phyloP scores from a whole-genome alignment of 2,113 vertebrate species.

The Gobiocypris rarus region DNA sequence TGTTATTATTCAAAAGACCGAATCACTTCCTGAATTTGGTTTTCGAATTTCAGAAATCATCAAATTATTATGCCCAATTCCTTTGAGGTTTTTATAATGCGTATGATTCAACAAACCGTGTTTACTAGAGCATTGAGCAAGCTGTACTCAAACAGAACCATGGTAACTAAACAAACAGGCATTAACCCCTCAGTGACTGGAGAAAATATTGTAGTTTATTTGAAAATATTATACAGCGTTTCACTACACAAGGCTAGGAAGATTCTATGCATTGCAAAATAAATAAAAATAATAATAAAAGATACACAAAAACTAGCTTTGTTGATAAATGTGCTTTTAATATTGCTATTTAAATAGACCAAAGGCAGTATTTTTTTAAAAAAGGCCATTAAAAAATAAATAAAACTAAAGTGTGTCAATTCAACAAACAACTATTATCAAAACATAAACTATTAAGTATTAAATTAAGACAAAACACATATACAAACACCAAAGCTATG shows the following conservation, averaged over 20 bases:
- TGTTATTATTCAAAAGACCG: slow-evolving; percentile 34
- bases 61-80: neutral
- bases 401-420: neutral
- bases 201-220: neutral
- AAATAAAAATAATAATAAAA: neutral
- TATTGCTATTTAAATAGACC: neutral
- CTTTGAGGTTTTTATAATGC: neutral
- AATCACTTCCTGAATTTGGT: slow-evolving; percentile 15
- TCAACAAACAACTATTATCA: neutral
- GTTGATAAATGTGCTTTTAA: neutral
- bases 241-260: neutral
- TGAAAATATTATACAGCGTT: neutral
- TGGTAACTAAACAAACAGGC: slow-evolving; percentile 40
- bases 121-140: neutral
- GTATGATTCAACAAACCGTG: neutral
- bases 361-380: neutral
- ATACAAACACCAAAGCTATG: neutral
- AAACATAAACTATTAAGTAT: neutral
- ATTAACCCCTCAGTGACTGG: neutral
- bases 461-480: slow-evolving; percentile 15
- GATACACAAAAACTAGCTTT: neutral
- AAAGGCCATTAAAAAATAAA: slow-evolving; percentile 15
- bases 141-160: neutral
- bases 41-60: neutral
- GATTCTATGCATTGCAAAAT: neutral